These are phyloP conservation scores for Emydoidea blandingii DNA, from an alignment of 2,797 vertebrate species.

Conservation along the genomic window DNA sequence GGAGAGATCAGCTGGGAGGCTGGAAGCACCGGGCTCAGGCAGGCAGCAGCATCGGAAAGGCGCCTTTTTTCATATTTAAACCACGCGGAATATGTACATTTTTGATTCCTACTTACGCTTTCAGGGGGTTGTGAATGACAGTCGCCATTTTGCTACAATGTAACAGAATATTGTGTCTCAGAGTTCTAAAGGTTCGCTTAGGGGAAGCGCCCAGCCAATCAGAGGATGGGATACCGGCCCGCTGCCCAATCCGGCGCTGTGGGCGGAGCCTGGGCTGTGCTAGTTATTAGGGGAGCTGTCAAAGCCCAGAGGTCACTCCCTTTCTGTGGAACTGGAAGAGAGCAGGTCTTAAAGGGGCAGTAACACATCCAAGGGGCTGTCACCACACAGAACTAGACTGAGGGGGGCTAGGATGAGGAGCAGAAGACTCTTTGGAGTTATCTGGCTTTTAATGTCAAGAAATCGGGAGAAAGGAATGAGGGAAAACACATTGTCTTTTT, in stretches of 20 bases:
- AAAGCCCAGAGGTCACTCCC: constrained; percentile 98
- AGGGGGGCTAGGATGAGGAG: background rate
- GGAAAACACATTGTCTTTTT: background rate
- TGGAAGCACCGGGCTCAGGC: constrained; percentile 63
- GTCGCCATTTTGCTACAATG: constrained; percentile 99
- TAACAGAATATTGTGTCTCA: constrained; percentile 99
- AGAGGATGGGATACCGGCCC: constrained; percentile 81
- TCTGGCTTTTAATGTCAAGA: background rate
- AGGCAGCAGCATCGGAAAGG: constrained; percentile 78
- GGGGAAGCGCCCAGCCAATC: constrained; percentile 88
- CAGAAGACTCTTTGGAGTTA: background rate
- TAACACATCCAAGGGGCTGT: background rate
- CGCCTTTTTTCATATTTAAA: constrained; percentile 87
- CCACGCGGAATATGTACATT: constrained; percentile 86
- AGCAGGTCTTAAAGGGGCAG: constrained; percentile 84
- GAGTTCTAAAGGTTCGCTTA: constrained; percentile 97
- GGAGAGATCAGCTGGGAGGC: constrained; percentile 70
- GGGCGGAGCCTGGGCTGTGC: constrained; percentile 85
- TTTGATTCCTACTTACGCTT: constrained; percentile 96
- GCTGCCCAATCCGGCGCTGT: constrained; percentile 83
- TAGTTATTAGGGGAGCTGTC: constrained; percentile 98
- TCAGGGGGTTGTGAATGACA: constrained; percentile 99
- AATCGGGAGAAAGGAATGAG: background rate
- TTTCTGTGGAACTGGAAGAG: constrained; percentile 82
- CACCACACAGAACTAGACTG: background rate